Percentiles rank a stretch among this genome's conserved stretches.
phyloP scores from a whole-genome alignment of 2,888 invertebrate species.

The Oscheius sp. region DNA sequence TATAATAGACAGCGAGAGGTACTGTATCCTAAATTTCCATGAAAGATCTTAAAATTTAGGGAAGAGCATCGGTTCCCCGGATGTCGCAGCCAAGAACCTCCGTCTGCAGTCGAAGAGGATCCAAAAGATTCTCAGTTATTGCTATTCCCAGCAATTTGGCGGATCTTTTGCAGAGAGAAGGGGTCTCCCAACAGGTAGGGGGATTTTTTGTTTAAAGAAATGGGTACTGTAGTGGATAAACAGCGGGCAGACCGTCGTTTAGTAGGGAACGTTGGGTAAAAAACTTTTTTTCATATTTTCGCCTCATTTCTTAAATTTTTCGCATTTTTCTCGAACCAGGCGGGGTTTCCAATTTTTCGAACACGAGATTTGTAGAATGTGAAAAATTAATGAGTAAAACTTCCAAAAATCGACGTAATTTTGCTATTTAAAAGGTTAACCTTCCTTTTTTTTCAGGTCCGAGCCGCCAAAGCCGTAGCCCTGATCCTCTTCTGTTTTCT shows the following conservation, averaged over 20 bases:
- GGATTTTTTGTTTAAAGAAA: no score
- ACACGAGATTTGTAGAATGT: not conserved
- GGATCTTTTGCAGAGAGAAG: constrained; percentile 51
- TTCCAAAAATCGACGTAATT: not conserved
- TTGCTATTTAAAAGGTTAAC: no score
- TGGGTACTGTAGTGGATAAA: no score
- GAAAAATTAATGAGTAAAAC: constrained; percentile 1
- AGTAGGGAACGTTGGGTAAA: no score
- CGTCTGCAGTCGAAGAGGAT: not conserved
- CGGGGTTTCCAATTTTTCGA: no score
- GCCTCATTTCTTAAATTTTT: no score
- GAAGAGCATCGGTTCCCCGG: constrained; percentile 15
- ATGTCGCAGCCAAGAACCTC: constrained; percentile 4
- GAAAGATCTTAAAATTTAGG: not conserved
- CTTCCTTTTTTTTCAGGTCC: constrained; percentile 34
- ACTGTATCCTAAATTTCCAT: not conserved
- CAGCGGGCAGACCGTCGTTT: no score
- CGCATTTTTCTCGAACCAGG: no score
- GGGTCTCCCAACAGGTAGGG: constrained; percentile 41
- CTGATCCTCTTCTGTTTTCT: constrained; percentile 63
- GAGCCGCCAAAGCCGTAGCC: constrained; percentile 67
- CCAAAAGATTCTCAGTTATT: constrained; percentile 45
- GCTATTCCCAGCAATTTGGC: constrained; percentile 49
- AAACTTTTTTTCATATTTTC: no score
- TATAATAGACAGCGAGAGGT: constrained; percentile 1